Conservation (phyloP, 2,797 vertebrate species). For the Eulemur albifrons region DNA sequence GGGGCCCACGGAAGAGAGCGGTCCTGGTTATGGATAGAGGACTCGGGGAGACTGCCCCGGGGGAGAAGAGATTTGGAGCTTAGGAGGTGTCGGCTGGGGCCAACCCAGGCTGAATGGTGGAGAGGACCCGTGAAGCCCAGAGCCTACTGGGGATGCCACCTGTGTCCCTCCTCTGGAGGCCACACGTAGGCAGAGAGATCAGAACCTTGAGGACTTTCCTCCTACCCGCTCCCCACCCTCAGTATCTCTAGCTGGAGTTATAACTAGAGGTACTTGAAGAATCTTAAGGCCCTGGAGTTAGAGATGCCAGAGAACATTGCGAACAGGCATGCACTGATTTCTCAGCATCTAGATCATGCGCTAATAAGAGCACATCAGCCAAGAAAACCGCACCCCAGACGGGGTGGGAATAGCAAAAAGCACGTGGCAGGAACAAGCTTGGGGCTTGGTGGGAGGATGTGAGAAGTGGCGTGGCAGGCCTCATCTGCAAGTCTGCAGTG, state of each 20-base stretch:
- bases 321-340: constrained; percentile 54
- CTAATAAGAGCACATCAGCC: constrained; percentile 75
- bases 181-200: neutral
- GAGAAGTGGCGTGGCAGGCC: rapidly evolving
- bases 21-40: neutral
- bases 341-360: constrained; percentile 32
- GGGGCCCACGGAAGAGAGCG: neutral
- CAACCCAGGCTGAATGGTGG: neutral
- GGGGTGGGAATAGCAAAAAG: neutral
- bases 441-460: neutral
- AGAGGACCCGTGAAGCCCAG: neutral
- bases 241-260: neutral
- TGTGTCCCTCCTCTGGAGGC: neutral
- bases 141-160: neutral
- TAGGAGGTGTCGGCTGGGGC: neutral
- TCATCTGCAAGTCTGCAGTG: neutral
- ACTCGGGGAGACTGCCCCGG: neutral
- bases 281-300: constrained; percentile 23
- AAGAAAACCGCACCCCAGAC: neutral
- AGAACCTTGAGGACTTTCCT: neutral
- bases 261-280: constrained; percentile 54
- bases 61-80: neutral
- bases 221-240: neutral
- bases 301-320: constrained; percentile 65
- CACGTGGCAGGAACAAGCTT: neutral